Evolutionary conservation across 2,888 invertebrate genomes (phyloP), one percentile per base, ranked within the genome.

Genomic region (Torymus aiolomorphi): DNA sequence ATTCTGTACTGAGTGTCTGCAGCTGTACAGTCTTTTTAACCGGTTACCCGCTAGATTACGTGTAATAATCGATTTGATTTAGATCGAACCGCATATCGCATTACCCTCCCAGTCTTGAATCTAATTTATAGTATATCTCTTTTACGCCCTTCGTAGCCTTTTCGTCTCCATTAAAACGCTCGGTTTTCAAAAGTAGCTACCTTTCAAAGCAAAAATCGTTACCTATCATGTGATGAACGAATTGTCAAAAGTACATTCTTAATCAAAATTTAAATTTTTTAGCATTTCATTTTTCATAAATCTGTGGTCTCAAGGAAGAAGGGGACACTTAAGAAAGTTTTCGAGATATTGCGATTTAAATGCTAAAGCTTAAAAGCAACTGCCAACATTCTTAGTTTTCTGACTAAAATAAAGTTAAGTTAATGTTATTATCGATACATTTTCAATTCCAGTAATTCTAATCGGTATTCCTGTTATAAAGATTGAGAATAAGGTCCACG

Each of bases 51-150:
- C 86, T 88, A 88, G 88, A 89, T 90, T 89, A 88, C 85, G 85
- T 85, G 86, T 88, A 88, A 90, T 89, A 86, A 88, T 89, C 87
- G 87, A 88, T 87, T 86, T 86, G 87, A 89, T 87, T 88, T 86
- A 86, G 80, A 62, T 76, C 57, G 31, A 56, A 71, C n/a, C 24
- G 56, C 80, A 82, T 87, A 86, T 87, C 87, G 83, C 81, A 82
- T 89, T 89, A 86, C 89, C 72, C n/a, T 71, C 51, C 20, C 59
- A 3, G 8, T 13, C 3, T 51, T 16, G 51, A 13, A 71, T 59
- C 20, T 77, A 54, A 70, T 76, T 70, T 76, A 63, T 66, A 59
- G 66, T 49, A 20, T 16, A 2, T 12, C 49, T 31, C n/a, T 18
- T 16, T 16, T 52, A 24, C n/a, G 62, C 59, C 42, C 20, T 70